Evolutionary conservation across 2,113 vertebrate genomes (phyloP), one percentile per base, ranked within the genome.

Genomic region (Lamprologus lemairii): DNA sequence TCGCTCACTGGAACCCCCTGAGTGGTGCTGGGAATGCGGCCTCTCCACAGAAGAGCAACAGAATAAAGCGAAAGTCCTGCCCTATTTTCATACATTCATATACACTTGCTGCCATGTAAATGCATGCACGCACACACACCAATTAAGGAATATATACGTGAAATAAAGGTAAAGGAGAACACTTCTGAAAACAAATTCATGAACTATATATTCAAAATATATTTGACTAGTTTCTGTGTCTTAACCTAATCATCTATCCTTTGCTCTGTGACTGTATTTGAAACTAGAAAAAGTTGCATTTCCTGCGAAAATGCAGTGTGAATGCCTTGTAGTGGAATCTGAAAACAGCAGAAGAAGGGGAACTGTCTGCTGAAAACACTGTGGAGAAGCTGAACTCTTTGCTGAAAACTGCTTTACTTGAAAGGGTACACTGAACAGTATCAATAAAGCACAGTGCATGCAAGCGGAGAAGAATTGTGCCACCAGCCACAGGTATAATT

Each of bases 1-100:
- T 93, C 68, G 47, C 93, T 93, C 83, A 84, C 93, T 94, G 91
- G 84, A 94, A 93, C 91, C 93, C 94, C 92, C 92, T 73, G 92
- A 95, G 90, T 93, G 90, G 89, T 93, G 88, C 87, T 87, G 92
- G 93, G 95, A 96, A 95, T 92, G 91, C 23, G 33, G 91, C 92
- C 90, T 88, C 89, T 28, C 58, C 90, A 92, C 79, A 83, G 91
- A 93, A 87, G 86, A 92, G 88, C 84, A 73, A 31, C 45, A 79
- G 82, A 89, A 87, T 85, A 87, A 87, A 89, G 57, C 90, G 85
- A 92, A 94, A 91, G 91, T 92, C 82, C 91, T 58, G 21, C 86
- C 53, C 40, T 81, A 68, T 80, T 58, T 88, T 89, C 65, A 85
- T 78, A 35, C 49, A 37, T 84, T 54, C 35, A 63, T 85, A 55